These are phyloP conservation scores for Diplazon laetatorius DNA, from an alignment of 2,888 invertebrate species.

Conservation along the genomic window DNA sequence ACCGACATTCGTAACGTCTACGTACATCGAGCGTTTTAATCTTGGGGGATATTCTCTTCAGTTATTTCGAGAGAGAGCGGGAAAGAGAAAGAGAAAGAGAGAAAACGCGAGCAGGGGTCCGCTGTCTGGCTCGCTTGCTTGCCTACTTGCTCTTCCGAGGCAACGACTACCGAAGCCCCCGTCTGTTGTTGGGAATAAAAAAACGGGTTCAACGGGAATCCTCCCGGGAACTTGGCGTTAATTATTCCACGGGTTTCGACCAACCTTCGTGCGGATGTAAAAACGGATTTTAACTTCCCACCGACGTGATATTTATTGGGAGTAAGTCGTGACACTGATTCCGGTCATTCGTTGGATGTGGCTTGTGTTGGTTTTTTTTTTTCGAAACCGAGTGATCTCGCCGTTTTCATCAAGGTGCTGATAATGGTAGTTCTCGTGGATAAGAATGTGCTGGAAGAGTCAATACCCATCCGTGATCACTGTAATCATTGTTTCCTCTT, in stretches of 20 bases:
- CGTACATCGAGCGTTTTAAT: constrained; percentile 58
- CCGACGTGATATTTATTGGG: constrained; percentile 1
- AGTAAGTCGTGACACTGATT: constrained; percentile 1
- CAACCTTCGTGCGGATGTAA: constrained; percentile 1
- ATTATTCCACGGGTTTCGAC: constrained; percentile 53
- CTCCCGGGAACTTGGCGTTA: constrained; percentile 44
- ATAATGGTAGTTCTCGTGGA: too few species aligned
- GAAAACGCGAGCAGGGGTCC: too few species aligned
- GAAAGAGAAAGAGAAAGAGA: too few species aligned
- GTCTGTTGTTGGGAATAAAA: constrained; percentile 41
- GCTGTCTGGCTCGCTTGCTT: constrained; percentile 37
- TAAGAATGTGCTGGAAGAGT: too few species aligned
- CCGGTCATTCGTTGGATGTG: neutral
- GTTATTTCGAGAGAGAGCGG: constrained; percentile 15
- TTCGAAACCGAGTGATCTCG: neutral
- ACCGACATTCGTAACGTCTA: constrained; percentile 12
- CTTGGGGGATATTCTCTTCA: constrained; percentile 46
- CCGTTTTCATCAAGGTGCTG: neutral
- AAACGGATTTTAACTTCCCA: constrained; percentile 13
- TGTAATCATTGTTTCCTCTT: too few species aligned
- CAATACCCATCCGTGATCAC: too few species aligned
- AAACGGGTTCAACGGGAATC: constrained; percentile 45
- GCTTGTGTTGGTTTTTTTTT: neutral
- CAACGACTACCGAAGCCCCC: constrained; percentile 14
- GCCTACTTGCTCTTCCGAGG: constrained; percentile 12